Evolutionary conservation across 1,140 invertebrate genomes (phyloP).

Genomic region (Panulirus ornatus): DNA sequence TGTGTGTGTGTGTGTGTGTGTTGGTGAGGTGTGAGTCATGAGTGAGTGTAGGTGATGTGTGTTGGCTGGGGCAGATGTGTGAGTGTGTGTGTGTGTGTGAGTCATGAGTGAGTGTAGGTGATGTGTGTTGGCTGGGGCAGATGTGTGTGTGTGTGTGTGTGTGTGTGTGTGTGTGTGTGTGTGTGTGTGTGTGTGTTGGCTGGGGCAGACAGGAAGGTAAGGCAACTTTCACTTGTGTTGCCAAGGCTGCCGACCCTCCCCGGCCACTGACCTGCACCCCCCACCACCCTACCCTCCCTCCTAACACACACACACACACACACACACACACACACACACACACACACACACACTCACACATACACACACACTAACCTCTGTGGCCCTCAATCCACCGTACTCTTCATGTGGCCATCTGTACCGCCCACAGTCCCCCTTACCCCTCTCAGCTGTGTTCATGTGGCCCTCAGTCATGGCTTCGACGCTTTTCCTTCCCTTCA

Average conservation of each 20-base stretch:
- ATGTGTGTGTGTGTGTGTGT: constrained; percentile 13
- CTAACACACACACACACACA: constrained; percentile 37
- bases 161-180: constrained; percentile 27
- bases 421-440: no score
- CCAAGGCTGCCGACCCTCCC: not conserved
- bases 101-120: no score
- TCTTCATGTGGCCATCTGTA: no score
- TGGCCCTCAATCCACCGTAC: no score
- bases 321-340: constrained; percentile 18
- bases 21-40: no score
- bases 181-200: not conserved
- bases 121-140: not conserved
- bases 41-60: no score
- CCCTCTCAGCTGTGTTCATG: no score
- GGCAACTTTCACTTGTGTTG: constrained; percentile 2
- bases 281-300: not conserved
- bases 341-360: constrained; percentile 19
- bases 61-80: no score
- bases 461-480: no score
- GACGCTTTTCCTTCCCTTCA: no score
- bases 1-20: no score
- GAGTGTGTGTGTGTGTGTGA: no score
- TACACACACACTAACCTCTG: not conserved
- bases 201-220: not conserved
- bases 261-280: not conserved